Evolutionary conservation across 2,888 invertebrate species (phyloP).

Genomic region (Caenorhabditis sp.): DNA sequence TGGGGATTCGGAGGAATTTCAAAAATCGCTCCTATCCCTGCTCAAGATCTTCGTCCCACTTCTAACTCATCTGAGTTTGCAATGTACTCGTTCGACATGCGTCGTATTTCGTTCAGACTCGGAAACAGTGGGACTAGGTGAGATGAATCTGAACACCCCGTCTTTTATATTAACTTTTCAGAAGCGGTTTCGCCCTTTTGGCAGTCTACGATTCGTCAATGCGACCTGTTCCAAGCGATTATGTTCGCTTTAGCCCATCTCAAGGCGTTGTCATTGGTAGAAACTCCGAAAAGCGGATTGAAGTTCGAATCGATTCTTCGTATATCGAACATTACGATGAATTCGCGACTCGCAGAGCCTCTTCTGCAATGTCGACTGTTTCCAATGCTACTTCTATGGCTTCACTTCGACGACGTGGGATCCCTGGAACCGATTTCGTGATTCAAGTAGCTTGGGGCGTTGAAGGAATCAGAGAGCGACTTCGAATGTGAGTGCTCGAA

Average conservation of each 20-base stretch:
- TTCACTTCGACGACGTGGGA: background rate
- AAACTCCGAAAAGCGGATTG: slow-evolving; percentile 15
- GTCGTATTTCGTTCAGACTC: slow-evolving; percentile 37
- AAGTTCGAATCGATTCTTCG: slow-evolving; percentile 19
- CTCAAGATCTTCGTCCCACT: background rate
- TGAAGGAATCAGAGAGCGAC: slow-evolving; percentile 34
- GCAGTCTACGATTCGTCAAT: slow-evolving; percentile 19
- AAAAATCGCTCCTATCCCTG: background rate
- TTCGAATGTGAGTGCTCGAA: slow-evolving; percentile 34
- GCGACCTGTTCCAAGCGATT: slow-evolving; percentile 22
- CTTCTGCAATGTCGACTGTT: slow-evolving; percentile 46
- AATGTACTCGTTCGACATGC: slow-evolving; percentile 3
- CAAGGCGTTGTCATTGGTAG: slow-evolving; percentile 20
- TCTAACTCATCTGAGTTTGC: slow-evolving; percentile 28
- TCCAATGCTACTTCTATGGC: slow-evolving; percentile 11
- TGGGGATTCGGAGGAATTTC: slow-evolving; percentile 48
- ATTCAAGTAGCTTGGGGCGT: slow-evolving; percentile 51
- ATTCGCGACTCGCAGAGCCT: slow-evolving; percentile 2
- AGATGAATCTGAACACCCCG: background rate
- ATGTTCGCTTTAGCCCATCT: background rate
- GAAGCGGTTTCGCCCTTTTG: slow-evolving; percentile 38
- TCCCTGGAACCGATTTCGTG: slow-evolving; percentile 32
- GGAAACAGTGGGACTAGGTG: slow-evolving; percentile 1
- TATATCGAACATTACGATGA: slow-evolving; percentile 20
- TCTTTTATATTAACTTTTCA: slow-evolving; percentile 4